Percentiles rank a stretch among this genome's conserved stretches.
These are phyloP conservation scores for Apocrypta bakeri DNA, from an alignment of 1,140 invertebrate genomes.

Conservation along the genomic window DNA sequence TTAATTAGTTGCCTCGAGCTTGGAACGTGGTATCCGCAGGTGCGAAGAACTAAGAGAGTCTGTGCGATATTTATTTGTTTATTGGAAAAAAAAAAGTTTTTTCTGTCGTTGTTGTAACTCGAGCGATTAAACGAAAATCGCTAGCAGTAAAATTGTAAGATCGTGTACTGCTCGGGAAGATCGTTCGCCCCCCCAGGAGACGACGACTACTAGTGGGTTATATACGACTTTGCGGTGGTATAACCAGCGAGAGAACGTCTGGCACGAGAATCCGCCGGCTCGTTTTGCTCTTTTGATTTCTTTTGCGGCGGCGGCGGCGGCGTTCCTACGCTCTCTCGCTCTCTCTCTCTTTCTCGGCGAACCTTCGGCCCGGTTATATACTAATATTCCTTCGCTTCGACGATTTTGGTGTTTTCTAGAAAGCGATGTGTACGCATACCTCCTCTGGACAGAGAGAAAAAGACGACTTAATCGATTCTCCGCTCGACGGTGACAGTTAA, in stretches of 20 bases:
- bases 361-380: neutral
- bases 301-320: slow-evolving; percentile 6
- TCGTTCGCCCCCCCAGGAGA: neutral
- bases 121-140: slow-evolving; percentile 2
- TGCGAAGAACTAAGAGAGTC: slow-evolving; percentile 15
- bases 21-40: neutral
- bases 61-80: too few species aligned
- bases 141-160: slow-evolving; percentile 39
- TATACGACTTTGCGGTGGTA: neutral
- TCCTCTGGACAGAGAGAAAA: neutral
- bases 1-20: slow-evolving; percentile 29
- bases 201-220: neutral
- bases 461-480: neutral
- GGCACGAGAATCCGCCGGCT: slow-evolving; percentile 12
- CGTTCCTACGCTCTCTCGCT: neutral
- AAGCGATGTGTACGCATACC: neutral
- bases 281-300: neutral
- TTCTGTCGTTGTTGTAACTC: too few species aligned
- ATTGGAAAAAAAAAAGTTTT: too few species aligned
- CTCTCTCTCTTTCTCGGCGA: neutral
- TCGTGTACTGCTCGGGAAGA: slow-evolving; percentile 35
- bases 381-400: neutral
- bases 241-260: neutral
- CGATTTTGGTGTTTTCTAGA: slow-evolving; percentile 2
- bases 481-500: neutral